Evolutionary conservation across 92 coral and sea anemone species (phyloP).

Genomic region (Epizoanthus fatuus): DNA sequence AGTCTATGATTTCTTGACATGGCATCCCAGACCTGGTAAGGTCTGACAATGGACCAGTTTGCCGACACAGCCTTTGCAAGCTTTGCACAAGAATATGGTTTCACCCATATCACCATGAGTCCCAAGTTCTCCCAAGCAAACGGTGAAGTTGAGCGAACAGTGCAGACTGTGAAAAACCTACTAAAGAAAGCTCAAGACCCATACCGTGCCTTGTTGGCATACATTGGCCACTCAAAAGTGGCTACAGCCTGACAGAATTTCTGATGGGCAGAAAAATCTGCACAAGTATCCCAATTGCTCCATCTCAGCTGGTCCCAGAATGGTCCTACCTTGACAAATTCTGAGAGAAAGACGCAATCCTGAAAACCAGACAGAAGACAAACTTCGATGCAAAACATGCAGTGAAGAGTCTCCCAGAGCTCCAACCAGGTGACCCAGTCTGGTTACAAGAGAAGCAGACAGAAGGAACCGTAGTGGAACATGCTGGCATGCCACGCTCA

Average conservation of each 20-base stretch:
- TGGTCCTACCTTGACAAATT: constrained; percentile 1
- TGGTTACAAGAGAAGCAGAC: too few species aligned
- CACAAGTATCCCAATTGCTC: constrained; percentile 52
- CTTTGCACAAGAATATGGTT: too few species aligned
- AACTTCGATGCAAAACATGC: too few species aligned
- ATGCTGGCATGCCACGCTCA: too few species aligned
- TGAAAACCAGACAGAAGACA: neutral
- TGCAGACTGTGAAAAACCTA: too few species aligned
- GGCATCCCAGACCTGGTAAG: neutral
- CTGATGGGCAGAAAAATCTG: constrained; percentile 31
- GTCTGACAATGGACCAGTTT: constrained; percentile 59
- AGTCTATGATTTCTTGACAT: too few species aligned
- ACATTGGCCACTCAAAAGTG: constrained; percentile 43
- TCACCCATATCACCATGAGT: too few species aligned
- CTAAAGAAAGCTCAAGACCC: constrained; percentile 17
- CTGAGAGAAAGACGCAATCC: neutral
- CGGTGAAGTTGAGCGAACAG: too few species aligned
- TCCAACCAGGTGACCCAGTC: too few species aligned
- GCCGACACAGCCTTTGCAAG: neutral
- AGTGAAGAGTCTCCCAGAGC: too few species aligned
- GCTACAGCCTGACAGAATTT: constrained; percentile 50
- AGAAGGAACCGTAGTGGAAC: too few species aligned
- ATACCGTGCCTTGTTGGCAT: constrained; percentile 25
- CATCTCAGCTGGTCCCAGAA: neutral
- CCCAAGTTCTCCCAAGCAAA: too few species aligned